Evolutionary conservation across 1,140 invertebrate genomes (phyloP).

Genomic region (Calliopsis andreniformis): DNA sequence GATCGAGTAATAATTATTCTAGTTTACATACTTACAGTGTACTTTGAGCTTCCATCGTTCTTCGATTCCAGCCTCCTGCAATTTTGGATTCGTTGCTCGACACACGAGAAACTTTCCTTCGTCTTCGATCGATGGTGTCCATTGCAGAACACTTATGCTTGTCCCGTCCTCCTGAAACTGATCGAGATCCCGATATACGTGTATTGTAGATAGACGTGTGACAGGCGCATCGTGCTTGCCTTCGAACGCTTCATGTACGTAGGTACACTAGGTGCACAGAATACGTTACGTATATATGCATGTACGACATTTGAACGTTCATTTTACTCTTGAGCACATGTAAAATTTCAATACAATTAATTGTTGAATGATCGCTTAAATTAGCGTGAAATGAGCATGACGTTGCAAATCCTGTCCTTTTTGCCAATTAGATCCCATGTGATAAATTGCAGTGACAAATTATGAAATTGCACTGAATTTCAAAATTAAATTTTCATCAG

Average conservation of each 20-base stretch:
- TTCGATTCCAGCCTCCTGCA: slow-evolving; percentile 85
- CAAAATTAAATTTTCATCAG: slow-evolving; percentile 66
- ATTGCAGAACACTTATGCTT: slow-evolving; percentile 81
- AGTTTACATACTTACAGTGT: slow-evolving; percentile 81
- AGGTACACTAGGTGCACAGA: no score
- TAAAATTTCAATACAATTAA: no score
- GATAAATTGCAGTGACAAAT: slow-evolving; percentile 69
- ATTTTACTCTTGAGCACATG: no score
- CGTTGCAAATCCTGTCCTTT: not conserved
- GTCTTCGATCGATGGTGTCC: slow-evolving; percentile 83
- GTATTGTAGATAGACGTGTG: no score
- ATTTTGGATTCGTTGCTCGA: slow-evolving; percentile 85
- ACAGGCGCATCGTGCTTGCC: no score
- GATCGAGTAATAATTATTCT: no score
- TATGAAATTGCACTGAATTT: slow-evolving; percentile 54
- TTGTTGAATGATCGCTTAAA: no score
- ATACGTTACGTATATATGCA: no score
- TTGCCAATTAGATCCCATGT: not conserved
- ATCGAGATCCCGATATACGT: not conserved
- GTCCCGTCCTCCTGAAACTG: slow-evolving; percentile 81
- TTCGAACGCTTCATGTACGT: no score
- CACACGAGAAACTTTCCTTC: slow-evolving; percentile 85
- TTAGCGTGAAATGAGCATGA: not conserved
- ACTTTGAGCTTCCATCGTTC: slow-evolving; percentile 84
- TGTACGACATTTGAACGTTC: no score